phyloP scores from a whole-genome alignment of 2,797 vertebrate genomes.

The Microcaecilia unicolor region DNA sequence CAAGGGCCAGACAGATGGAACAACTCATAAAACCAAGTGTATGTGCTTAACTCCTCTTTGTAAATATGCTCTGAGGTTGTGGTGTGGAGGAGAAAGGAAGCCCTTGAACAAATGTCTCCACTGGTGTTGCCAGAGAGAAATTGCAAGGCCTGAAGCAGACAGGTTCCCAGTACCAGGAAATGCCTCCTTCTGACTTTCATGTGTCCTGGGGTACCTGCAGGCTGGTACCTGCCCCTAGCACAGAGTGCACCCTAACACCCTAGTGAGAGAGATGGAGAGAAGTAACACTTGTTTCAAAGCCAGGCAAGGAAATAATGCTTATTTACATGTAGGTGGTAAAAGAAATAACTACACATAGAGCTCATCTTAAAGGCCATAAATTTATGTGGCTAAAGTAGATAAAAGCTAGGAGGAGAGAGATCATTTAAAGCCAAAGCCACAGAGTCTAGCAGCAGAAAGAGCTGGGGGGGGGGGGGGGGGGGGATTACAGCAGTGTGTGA shows the following conservation, averaged over 20 bases:
- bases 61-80: too few species aligned
- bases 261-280: background rate
- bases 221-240: background rate
- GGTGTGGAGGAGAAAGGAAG: too few species aligned
- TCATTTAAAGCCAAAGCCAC: background rate
- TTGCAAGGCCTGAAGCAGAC: too few species aligned
- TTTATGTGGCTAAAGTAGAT: too few species aligned
- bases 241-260: too few species aligned
- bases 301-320: background rate
- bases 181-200: background rate
- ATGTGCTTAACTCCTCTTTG: too few species aligned
- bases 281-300: background rate
- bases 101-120: too few species aligned
- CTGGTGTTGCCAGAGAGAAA: too few species aligned
- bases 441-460: background rate
- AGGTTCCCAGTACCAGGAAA: background rate
- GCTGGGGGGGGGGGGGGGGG: background rate
- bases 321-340: background rate
- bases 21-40: too few species aligned
- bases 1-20: too few species aligned
- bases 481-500: rapidly evolving
- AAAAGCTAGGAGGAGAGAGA: background rate
- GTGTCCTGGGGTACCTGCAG: background rate
- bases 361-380: too few species aligned
- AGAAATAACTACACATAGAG: too few species aligned